phyloP scores from a whole-genome alignment of 2,113 vertebrate genomes.

The Tachysurus vachellii region DNA sequence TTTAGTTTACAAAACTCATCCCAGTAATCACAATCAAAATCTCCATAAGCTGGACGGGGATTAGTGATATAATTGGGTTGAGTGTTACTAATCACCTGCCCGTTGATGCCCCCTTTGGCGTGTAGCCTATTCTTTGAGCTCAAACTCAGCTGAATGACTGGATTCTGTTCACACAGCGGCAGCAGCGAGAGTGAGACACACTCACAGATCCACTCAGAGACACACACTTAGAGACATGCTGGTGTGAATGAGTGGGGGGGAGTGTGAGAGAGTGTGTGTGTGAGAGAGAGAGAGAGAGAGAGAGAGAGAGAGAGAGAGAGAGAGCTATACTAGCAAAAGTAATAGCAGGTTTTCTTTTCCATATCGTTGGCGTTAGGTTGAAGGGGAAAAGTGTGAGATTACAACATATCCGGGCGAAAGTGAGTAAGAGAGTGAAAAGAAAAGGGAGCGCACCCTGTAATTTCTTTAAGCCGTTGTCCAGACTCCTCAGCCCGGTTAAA shows the following conservation, averaged over 20 bases:
- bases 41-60: background rate
- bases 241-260: slow-evolving; percentile 68
- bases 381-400: slow-evolving; percentile 47
- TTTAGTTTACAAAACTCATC: background rate
- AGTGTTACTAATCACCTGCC: slow-evolving; percentile 56
- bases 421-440: slow-evolving; percentile 22
- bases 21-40: too few relatives aligned
- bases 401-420: slow-evolving; percentile 53
- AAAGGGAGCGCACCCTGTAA: slow-evolving; percentile 55
- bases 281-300: slow-evolving; percentile 67
- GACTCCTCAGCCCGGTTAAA: slow-evolving; percentile 60
- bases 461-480: slow-evolving; percentile 55
- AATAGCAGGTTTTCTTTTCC: slow-evolving; percentile 56
- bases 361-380: slow-evolving; percentile 47
- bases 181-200: slow-evolving; percentile 57
- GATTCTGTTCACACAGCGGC: slow-evolving; percentile 56
- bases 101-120: slow-evolving; percentile 73
- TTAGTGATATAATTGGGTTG: slow-evolving; percentile 15
- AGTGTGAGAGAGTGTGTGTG: slow-evolving; percentile 65
- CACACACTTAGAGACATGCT: slow-evolving; percentile 61
- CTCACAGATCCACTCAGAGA: slow-evolving; percentile 34
- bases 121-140: slow-evolving; percentile 63
- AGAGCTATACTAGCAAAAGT: slow-evolving; percentile 53
- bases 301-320: slow-evolving; percentile 51
- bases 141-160: slow-evolving; percentile 67